Percentiles rank a stretch among this genome's conserved stretches.
phyloP scores from a whole-genome alignment of 53 echinoderm and acorn worm genomes.

The Echinarachnius parma region DNA sequence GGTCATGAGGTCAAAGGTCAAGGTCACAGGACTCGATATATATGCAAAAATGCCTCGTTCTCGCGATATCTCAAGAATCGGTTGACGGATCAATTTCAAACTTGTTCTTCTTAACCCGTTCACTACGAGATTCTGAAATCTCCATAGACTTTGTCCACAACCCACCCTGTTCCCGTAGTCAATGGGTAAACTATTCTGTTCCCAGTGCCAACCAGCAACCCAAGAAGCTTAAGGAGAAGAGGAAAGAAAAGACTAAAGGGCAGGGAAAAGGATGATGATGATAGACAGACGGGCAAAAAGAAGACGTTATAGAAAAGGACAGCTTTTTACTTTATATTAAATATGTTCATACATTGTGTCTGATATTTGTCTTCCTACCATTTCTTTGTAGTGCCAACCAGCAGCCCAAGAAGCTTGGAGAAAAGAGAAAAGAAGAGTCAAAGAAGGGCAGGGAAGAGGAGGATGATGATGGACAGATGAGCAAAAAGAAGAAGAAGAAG shows the following conservation, averaged over 20 bases:
- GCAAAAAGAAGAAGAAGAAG: slow-evolving; percentile 30
- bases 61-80: no score
- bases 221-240: slow-evolving; percentile 13
- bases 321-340: no score
- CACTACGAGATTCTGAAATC: no score
- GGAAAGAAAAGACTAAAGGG: slow-evolving; percentile 10
- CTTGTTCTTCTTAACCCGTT: no score
- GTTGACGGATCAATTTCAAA: no score
- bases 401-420: background rate
- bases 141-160: no score
- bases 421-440: slow-evolving; percentile 29
- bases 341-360: background rate
- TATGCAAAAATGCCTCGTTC: no score
- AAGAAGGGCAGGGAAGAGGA: background rate
- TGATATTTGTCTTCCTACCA: background rate
- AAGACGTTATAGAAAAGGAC: no score
- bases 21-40: no score
- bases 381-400: slow-evolving; percentile 21
- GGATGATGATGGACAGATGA: background rate
- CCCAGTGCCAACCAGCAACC: slow-evolving; percentile 23
- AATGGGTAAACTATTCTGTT: no score
- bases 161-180: no score
- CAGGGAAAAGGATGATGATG: background rate
- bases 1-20: no score
- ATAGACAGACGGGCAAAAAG: slow-evolving; percentile 2